Evolutionary conservation across 1,140 invertebrate genomes (phyloP), one percentile per base, ranked within the genome.

Genomic region (Atta colombica): DNA sequence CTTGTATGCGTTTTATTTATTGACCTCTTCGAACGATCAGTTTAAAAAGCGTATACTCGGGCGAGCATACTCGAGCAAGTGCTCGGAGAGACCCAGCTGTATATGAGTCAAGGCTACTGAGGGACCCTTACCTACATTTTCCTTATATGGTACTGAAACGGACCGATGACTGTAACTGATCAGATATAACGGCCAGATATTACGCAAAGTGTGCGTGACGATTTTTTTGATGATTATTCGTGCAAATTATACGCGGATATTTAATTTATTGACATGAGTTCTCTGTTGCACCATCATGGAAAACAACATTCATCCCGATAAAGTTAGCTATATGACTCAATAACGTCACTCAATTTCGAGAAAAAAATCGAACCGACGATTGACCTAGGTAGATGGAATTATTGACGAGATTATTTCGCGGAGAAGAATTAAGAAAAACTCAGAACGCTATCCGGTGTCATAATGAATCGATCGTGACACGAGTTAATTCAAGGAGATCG

Each of bases 51-150:
- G 58, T 31, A 75, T 31, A 78, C 66, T 77, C 88, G 71, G 77
- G 51, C 69, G 77, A 74, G 80, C 25, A 25, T 25, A 25, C 25
- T 25, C 88, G 71, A 81, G 51, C 69, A 85, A 74, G 80, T 81
- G 77, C 63, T 89, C 53, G 60, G 53, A 82, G 80, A 84, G 69
- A 87, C 55, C 61, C 63, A 74, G 7, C 66, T 31, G 63, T 91
- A 91, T 89, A 91, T 87, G 68, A 94, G 90, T 93, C 93, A 94
- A 94, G 93, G 93, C 90, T 92, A 85, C 65, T 63, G 63, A 45
- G 85, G 92, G 93, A 94, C 93, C 93, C 93, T 94, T 94, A 94
- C 94, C 93, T 92, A 94, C 92, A 94, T 94, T 91, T 93, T 90
- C 93, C 93, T 88, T 94, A 94, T 92, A 94, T 88, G 94, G 93